Conservation (phyloP, 1,140 invertebrate species). For the Monochamus saltuarius region DNA sequence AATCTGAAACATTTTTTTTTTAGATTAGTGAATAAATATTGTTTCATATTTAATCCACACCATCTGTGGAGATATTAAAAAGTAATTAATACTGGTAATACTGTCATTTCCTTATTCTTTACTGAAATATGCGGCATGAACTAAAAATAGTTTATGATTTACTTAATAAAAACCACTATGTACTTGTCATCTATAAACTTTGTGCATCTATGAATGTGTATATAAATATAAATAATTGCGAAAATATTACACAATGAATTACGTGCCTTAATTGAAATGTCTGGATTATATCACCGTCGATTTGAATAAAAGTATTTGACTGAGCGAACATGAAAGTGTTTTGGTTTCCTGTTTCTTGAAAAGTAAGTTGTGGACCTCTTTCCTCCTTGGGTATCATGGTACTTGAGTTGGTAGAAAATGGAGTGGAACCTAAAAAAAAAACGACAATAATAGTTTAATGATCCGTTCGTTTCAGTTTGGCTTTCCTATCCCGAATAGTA, state of each 20-base stretch:
- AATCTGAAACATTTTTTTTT: slow-evolving; percentile 58
- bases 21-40: background rate
- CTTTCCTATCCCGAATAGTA: no score
- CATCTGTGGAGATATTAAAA: background rate
- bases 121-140: no score
- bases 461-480: no score
- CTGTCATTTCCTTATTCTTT: background rate
- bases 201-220: no score
- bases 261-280: slow-evolving; percentile 78
- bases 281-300: slow-evolving; percentile 81
- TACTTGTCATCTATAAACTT: no score
- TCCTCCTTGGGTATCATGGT: slow-evolving; percentile 63
- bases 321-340: slow-evolving; percentile 84
- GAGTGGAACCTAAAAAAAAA: background rate
- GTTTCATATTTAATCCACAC: background rate
- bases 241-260: background rate
- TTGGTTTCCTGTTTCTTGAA: slow-evolving; percentile 76
- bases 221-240: background rate
- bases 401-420: background rate
- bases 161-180: no score
- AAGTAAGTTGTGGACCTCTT: slow-evolving; percentile 73
- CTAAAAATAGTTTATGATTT: no score
- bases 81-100: background rate
- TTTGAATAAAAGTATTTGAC: slow-evolving; percentile 83
- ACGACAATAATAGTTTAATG: no score